Evolutionary conservation across 2,888 invertebrate species (phyloP), one percentile per base, ranked within the genome.

Genomic region (Drosophila subsilvestris): DNA sequence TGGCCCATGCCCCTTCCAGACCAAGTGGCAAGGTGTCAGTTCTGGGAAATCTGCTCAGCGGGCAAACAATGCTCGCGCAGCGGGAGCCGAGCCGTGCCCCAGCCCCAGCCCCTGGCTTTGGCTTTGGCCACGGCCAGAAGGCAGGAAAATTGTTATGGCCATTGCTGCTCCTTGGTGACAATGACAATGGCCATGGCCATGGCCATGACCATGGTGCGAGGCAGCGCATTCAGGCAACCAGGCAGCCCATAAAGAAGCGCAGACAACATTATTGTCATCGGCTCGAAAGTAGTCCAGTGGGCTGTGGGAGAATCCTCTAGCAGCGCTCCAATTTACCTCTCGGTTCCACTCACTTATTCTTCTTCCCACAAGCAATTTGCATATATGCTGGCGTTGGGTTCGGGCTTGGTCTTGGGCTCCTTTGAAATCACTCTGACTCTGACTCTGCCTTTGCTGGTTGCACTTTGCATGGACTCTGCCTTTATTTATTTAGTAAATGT

Each of bases 41-140:
- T 86, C 86, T 81, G 82, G 78, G 86, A 86, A 86, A 81, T 82
- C 75, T 76, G 79, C 80, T 62, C 81, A 80, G 80, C 75, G 76
- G 75, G 76, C 82, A 66, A 71, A 71, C 71, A 71, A 71, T 71
- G 71, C 63, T 63, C 32, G 43, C 71, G 44, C 71, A 71, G 63
- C 71, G 71, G 71, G 71, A 20, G 48, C 22, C 22, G 22, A 22
- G 22, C n/a, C n/a, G n/a, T n/a, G n/a, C n/a, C n/a, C n/a, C n/a
- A n/a, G n/a, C 47, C 42, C 49, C 20, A 27, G 49, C 49, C 50
- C 44, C 44, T 50, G 37, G 20, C 22, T 20, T 63, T 58, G 78
- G 74, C 22, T 14, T 63, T 61, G 78, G 74, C 78, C 76, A 62
- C 57, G 32, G 47, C 27, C 57, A 74, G 68, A 80, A 74, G 74